Evolutionary conservation across 1,140 invertebrate species (phyloP), one percentile per base, ranked within the genome.

Genomic region (Brachionus asplanchnoidis): DNA sequence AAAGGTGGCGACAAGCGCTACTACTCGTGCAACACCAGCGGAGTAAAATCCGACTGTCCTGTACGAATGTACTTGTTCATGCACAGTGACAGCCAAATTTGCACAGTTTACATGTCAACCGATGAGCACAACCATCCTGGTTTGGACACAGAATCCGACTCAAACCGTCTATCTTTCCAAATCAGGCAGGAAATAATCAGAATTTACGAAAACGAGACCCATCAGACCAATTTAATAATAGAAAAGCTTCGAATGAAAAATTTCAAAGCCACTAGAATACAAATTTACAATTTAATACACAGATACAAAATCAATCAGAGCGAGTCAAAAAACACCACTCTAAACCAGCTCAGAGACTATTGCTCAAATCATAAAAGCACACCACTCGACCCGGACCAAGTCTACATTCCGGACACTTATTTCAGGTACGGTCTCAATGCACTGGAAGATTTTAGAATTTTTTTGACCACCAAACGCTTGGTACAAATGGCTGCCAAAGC

Each of bases 191-290:
- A 70, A 70, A 70, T 70, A 28, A 70, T 70, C 32, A 8, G 66
- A 70, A 70, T 70, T 70, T 70, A 70, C n/a, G 66, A 70, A 70
- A 70, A 70, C 32, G 66, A 70, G 28, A 70, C 66, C 26, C 28
- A 36, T 17, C 20, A 70, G n/a, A 70, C 28, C 12, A 70, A 32
- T 70, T 32, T 70, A 70, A 70, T 70, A 32, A 70, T 70, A 12
- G 66, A 70, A 12, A 36, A 28, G 26, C 66, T 70, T n/a, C 26
- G 28, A n/a, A n/a, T 32, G 14, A 70, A 70, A 32, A 26, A 70
- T 28, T n/a, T 70, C 14, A 70, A 70, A 70, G 66, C 66, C 7
- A 28, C 66, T 12, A 70, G 36, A 36, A 32, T 70, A 12, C 66
- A 70, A 70, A 32, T 70, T 28, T 70, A 70, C 28, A 70, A 70